Evolutionary conservation across 2,888 invertebrate genomes (phyloP).

Genomic region (Netelia inedita): DNA sequence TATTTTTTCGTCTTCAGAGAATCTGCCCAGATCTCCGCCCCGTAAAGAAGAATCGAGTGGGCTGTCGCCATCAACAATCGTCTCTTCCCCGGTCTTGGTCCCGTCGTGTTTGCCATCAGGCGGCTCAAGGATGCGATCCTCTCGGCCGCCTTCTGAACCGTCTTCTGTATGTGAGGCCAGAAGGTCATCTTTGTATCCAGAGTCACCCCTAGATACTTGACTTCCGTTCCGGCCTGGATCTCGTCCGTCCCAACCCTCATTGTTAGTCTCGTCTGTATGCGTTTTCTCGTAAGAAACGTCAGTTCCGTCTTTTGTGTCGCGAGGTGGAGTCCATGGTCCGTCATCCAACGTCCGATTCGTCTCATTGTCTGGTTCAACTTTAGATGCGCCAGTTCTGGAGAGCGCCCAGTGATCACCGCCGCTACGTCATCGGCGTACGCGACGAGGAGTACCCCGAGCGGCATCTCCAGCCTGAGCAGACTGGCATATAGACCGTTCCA

Average conservation of each 20-base stretch:
- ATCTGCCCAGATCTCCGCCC: neutral
- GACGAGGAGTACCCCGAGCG: neutral
- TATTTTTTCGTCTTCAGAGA: neutral
- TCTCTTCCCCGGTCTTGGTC: neutral
- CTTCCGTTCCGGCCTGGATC: neutral
- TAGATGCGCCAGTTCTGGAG: neutral
- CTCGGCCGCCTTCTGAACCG: neutral
- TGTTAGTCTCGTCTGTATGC: neutral
- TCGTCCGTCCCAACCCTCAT: neutral
- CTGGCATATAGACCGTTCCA: constrained; percentile 18
- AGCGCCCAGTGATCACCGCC: neutral
- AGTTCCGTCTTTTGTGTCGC: neutral
- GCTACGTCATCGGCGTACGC: neutral
- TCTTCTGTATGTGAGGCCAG: neutral
- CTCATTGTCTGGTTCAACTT: neutral
- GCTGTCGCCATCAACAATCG: neutral
- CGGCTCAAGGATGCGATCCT: neutral
- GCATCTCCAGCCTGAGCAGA: constrained; percentile 16
- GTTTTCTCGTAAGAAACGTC: neutral
- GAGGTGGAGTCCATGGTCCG: neutral
- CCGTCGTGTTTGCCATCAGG: neutral
- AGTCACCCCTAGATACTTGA: constrained; percentile 4
- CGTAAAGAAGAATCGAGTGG: neutral
- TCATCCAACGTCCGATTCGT: neutral
- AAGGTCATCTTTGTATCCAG: neutral